A percentile compares a stretch with the other conserved stretches of the same genome.
phyloP scores from a whole-genome alignment of 2,888 invertebrate species.

The Choristoneura rosaceana region DNA sequence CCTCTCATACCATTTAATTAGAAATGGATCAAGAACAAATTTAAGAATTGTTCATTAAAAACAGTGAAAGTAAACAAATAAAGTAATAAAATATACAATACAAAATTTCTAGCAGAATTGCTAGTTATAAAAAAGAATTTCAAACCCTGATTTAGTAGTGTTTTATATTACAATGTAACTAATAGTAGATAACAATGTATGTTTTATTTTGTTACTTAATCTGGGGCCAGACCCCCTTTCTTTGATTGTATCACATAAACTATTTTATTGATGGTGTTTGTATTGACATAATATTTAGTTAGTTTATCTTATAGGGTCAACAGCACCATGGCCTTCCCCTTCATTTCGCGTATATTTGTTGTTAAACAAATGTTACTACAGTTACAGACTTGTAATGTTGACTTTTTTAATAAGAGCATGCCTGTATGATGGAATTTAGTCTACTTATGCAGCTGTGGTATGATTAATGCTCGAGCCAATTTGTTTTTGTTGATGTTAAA shows the following conservation, averaged over 20 bases:
- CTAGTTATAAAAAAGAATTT: too few species aligned
- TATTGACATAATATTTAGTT: background rate
- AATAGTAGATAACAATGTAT: too few species aligned
- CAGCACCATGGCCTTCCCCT: background rate
- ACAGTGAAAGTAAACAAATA: too few species aligned
- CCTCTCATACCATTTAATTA: too few species aligned
- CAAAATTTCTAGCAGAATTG: too few species aligned
- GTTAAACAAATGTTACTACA: background rate
- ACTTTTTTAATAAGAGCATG: background rate
- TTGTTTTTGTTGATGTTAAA: background rate
- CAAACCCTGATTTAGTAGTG: too few species aligned
- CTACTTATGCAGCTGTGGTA: background rate
- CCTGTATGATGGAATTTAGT: slow-evolving; percentile 5
- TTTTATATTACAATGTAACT: too few species aligned
- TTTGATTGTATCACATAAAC: background rate
- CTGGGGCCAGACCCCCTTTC: too few species aligned
- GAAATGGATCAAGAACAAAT: too few species aligned
- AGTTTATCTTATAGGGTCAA: slow-evolving; percentile 1
- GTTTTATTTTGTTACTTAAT: too few species aligned
- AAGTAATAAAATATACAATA: too few species aligned
- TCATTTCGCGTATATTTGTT: background rate
- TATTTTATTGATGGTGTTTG: background rate
- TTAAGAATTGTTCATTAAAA: too few species aligned
- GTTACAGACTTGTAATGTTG: background rate
- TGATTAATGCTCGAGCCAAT: background rate